A percentile compares a stretch with the other conserved stretches of the same genome.
Conservation (phyloP, 1,140 invertebrate genomes). For the Caenorhabditis inopinata region DNA sequence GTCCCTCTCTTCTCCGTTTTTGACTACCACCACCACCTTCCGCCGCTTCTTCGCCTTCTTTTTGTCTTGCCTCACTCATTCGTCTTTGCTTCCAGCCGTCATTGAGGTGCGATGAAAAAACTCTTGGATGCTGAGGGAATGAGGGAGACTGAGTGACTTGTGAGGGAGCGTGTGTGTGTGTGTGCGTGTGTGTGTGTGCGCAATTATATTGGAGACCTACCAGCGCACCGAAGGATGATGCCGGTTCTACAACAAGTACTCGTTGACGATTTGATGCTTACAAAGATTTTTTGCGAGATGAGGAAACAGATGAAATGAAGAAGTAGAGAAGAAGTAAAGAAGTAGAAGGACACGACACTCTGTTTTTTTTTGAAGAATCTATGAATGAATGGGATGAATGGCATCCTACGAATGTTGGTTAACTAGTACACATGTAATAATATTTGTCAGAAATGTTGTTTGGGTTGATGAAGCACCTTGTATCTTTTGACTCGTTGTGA, state of each 20-base stretch:
- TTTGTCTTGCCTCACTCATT: neutral
- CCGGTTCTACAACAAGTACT: slow-evolving; percentile 33
- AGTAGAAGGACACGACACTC: neutral
- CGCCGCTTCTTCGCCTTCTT: neutral
- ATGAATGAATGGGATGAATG: neutral
- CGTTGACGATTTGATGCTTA: slow-evolving; percentile 32
- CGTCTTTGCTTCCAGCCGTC: slow-evolving; percentile 12
- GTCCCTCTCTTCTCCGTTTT: neutral
- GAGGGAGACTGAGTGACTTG: slow-evolving; percentile 17
- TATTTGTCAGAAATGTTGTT: neutral
- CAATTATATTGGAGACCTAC: slow-evolving; percentile 26
- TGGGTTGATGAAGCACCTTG: slow-evolving; percentile 24
- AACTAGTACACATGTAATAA: neutral
- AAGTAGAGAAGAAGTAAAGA: neutral
- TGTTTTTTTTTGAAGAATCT: slow-evolving; percentile 30
- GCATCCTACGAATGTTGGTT: slow-evolving; percentile 15
- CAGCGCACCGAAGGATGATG: slow-evolving; percentile 26
- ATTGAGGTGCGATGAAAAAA: slow-evolving; percentile 32
- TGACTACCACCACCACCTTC: neutral
- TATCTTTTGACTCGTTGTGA: neutral
- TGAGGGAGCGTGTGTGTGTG: neutral
- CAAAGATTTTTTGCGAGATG: slow-evolving; percentile 28
- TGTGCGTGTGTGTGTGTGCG: neutral
- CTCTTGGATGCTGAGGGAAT: slow-evolving; percentile 22
- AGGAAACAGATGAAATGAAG: slow-evolving; percentile 19